These are phyloP conservation scores for Antechinus flavipes DNA, from an alignment of 2,113 vertebrate genomes.

Conservation along the genomic window DNA sequence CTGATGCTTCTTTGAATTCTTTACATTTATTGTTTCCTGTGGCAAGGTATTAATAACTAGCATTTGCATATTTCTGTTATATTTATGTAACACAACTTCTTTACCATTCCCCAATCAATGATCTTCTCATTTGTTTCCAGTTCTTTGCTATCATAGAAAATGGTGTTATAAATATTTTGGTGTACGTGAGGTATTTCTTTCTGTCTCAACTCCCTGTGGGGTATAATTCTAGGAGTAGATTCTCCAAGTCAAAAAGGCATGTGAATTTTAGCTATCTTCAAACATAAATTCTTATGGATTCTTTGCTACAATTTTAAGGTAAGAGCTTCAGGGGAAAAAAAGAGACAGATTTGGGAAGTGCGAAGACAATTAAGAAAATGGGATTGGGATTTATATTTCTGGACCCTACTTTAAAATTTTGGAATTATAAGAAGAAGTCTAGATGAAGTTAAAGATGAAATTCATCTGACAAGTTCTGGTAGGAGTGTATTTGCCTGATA, in stretches of 20 bases:
- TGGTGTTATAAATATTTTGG: not conserved
- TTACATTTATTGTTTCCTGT: not conserved
- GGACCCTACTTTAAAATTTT: not conserved
- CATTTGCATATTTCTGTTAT: not conserved
- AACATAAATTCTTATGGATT: not conserved
- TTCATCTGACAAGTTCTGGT: not conserved
- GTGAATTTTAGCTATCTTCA: not conserved
- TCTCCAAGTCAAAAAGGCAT: not conserved
- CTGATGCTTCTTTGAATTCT: not conserved
- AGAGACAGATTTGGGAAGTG: not conserved
- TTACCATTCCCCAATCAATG: not conserved
- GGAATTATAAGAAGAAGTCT: not conserved
- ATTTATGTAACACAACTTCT: not conserved
- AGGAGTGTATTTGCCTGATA: not conserved
- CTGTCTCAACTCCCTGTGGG: conserved; percentile 11
- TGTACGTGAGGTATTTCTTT: not conserved
- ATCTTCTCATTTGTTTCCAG: not conserved
- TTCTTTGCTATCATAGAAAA: conserved; percentile 22
- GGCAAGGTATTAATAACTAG: not conserved
- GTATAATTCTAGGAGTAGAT: conserved; percentile 24
- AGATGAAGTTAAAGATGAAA: not conserved
- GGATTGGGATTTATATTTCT: not conserved
- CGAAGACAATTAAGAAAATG: not conserved
- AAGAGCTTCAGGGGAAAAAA: not conserved
- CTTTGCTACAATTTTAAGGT: not conserved